A percentile compares a stretch with the other conserved stretches of the same genome.
Evolutionary conservation across 2,797 vertebrate genomes (phyloP).

Genomic region (Babyrousa celebensis): DNA sequence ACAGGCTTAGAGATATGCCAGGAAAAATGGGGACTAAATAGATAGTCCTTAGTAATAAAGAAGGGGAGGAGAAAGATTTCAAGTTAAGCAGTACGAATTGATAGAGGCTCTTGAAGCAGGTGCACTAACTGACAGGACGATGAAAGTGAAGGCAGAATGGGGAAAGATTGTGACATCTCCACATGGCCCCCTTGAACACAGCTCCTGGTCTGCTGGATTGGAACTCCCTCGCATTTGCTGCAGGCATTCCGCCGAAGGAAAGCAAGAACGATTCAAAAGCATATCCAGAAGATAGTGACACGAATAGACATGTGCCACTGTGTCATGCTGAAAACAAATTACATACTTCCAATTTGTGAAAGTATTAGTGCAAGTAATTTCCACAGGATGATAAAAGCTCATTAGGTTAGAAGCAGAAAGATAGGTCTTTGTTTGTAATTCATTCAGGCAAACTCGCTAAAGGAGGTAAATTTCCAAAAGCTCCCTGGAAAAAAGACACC

Average conservation of each 20-base stretch:
- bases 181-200: fast-evolving
- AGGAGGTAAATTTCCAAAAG: conserved; percentile 18
- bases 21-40: neutral
- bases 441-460: conserved; percentile 47
- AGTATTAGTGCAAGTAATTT: conserved; percentile 42
- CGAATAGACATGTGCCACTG: neutral
- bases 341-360: neutral
- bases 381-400: conserved; percentile 3
- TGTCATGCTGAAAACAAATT: neutral
- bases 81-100: fast-evolving
- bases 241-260: neutral
- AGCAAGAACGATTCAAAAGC: neutral
- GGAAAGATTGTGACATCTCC: fast-evolving
- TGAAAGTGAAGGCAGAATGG: fast-evolving
- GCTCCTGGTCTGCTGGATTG: neutral
- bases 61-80: neutral
- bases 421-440: neutral
- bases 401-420: conserved; percentile 51
- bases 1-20: neutral
- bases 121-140: neutral
- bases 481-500: neutral
- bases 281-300: neutral
- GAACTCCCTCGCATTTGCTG: fast-evolving
- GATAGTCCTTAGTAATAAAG: neutral
- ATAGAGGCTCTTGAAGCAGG: neutral